Evolutionary conservation across 2,797 vertebrate species (phyloP).

Genomic region (Amblyraja radiata): DNA sequence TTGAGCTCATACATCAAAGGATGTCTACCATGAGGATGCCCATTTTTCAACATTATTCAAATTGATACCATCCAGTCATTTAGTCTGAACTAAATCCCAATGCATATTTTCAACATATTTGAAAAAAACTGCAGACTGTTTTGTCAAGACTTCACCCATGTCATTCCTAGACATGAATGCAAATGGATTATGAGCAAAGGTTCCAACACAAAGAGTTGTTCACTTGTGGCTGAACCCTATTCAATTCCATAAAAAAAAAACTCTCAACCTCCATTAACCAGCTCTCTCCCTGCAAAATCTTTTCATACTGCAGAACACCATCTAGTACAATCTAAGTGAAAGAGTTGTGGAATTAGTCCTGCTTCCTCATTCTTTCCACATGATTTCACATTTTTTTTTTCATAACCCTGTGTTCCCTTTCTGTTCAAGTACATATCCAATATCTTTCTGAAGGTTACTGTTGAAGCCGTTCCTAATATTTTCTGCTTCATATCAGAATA

Average conservation of each 20-base stretch:
- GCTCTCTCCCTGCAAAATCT: background rate
- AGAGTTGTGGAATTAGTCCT: background rate
- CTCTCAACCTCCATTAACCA: background rate
- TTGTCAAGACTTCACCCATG: background rate
- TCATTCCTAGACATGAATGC: background rate
- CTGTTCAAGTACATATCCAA: background rate
- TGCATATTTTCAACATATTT: background rate
- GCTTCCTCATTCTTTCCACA: background rate
- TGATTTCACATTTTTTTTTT: background rate
- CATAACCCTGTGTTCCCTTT: background rate
- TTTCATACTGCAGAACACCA: background rate
- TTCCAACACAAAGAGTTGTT: background rate
- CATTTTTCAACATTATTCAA: background rate
- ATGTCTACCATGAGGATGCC: background rate
- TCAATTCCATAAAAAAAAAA: background rate
- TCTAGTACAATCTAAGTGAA: background rate
- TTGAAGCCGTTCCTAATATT: background rate
- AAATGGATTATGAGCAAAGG: background rate
- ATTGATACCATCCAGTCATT: background rate
- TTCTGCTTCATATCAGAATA: background rate
- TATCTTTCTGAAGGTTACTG: background rate
- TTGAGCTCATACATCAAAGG: background rate
- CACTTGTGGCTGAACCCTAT: background rate
- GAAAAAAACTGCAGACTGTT: background rate
- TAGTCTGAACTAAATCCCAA: background rate